Percentiles rank a stretch among this genome's conserved stretches.
phyloP scores from a whole-genome alignment of 2,888 invertebrate genomes.

The Agrenia bidenticulata region DNA sequence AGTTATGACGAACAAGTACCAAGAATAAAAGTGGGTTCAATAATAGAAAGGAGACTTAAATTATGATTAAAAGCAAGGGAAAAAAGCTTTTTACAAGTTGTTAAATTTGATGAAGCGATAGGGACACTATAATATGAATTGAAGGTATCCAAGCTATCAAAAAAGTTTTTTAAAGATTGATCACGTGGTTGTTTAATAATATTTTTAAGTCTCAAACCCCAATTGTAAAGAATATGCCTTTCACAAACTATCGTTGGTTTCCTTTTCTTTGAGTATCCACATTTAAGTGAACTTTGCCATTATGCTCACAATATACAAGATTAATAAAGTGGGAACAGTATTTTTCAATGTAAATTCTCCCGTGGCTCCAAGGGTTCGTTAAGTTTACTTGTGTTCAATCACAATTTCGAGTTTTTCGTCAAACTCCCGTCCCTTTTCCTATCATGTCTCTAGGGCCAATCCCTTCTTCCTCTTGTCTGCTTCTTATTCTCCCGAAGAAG shows the following conservation, averaged over 20 bases:
- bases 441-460: background rate
- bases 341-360: background rate
- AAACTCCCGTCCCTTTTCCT: background rate
- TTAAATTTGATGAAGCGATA: too few relatives aligned
- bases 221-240: too few relatives aligned
- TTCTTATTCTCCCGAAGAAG: slow-evolving; percentile 32
- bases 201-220: too few relatives aligned
- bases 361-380: slow-evolving; percentile 22
- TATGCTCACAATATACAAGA: background rate
- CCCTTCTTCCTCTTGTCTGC: slow-evolving; percentile 1
- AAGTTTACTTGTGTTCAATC: slow-evolving; percentile 22
- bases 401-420: slow-evolving; percentile 6
- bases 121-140: background rate
- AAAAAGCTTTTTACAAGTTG: too few relatives aligned
- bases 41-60: too few relatives aligned
- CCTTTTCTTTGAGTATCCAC: background rate
- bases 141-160: slow-evolving; percentile 3
- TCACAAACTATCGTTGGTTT: too few relatives aligned
- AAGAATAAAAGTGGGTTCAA: too few relatives aligned
- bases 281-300: slow-evolving; percentile 13
- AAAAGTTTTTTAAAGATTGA: slow-evolving; percentile 8
- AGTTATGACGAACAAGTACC: too few relatives aligned
- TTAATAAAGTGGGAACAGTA: background rate
- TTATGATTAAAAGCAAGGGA: too few relatives aligned
- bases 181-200: background rate